Conservation (phyloP, 2,888 invertebrate genomes). For the Priocnemis perturbator region DNA sequence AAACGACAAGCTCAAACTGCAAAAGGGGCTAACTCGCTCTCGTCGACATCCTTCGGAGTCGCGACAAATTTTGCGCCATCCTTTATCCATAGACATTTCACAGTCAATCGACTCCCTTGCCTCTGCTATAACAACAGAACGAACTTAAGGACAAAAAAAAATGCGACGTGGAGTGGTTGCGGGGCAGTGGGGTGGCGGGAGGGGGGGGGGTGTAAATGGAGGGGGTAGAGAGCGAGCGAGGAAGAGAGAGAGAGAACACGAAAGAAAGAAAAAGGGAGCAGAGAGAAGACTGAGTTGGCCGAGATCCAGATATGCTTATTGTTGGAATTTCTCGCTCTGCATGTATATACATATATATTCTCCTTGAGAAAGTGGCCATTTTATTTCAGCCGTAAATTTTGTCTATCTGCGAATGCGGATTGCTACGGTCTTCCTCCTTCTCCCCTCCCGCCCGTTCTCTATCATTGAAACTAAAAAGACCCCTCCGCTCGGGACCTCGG, state of each 20-base stretch:
- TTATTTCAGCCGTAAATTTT: conserved; percentile 52
- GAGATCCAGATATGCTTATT: conserved; percentile 52
- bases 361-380: conserved; percentile 52
- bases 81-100: too few species aligned
- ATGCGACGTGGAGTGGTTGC: too few species aligned
- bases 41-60: too few species aligned
- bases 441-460: background rate
- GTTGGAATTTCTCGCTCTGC: conserved; percentile 50
- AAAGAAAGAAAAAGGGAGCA: conserved; percentile 4
- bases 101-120: too few species aligned
- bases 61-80: too few species aligned
- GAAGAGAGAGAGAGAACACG: background rate
- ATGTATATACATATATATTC: conserved; percentile 31
- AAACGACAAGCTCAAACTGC: too few species aligned
- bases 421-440: conserved; percentile 20
- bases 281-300: conserved; percentile 46
- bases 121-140: too few species aligned
- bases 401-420: conserved; percentile 36
- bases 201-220: too few species aligned
- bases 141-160: too few species aligned
- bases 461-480: background rate
- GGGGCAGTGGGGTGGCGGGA: too few species aligned
- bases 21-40: too few species aligned
- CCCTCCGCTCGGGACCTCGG: background rate
- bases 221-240: too few species aligned